Percentiles rank a stretch among this genome's conserved stretches.
Evolutionary conservation across 2,888 invertebrate species (phyloP).

Genomic region (Apamea anceps): DNA sequence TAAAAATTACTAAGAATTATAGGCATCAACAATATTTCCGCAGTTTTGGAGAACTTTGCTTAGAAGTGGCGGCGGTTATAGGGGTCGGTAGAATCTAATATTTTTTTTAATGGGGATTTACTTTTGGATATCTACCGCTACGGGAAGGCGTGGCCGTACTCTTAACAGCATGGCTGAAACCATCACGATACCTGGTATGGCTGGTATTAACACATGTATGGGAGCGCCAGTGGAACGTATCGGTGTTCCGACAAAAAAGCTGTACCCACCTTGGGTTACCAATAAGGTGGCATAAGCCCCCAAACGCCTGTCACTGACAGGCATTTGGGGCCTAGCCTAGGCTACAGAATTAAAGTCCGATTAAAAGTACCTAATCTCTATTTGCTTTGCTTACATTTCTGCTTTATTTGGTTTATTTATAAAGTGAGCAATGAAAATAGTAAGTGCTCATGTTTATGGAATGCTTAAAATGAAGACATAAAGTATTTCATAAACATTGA

Average conservation of each 20-base stretch:
- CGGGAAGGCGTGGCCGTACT: neutral
- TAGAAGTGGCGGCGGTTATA: neutral
- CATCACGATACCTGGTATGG: neutral
- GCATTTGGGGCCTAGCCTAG: neutral
- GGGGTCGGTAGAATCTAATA: neutral
- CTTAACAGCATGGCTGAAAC: neutral
- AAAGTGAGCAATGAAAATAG: constrained; percentile 1
- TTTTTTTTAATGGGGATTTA: neutral
- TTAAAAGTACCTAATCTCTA: neutral
- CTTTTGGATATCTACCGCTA: neutral
- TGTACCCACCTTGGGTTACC: neutral
- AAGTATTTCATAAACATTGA: constrained; percentile 23
- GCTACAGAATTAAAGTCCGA: neutral
- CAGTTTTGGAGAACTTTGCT: neutral
- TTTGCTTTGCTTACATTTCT: constrained; percentile 1
- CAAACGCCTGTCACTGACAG: neutral
- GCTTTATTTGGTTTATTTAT: neutral
- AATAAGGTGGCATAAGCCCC: neutral
- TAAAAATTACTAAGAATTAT: neutral
- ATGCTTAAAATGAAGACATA: constrained; percentile 33
- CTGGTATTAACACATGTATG: neutral
- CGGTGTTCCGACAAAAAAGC: neutral
- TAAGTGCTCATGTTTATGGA: neutral
- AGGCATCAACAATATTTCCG: neutral
- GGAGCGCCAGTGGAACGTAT: neutral